Percentiles rank a stretch among this genome's conserved stretches.
Conservation (phyloP, 2,888 invertebrate species). For the Chrysolina haemoptera region DNA sequence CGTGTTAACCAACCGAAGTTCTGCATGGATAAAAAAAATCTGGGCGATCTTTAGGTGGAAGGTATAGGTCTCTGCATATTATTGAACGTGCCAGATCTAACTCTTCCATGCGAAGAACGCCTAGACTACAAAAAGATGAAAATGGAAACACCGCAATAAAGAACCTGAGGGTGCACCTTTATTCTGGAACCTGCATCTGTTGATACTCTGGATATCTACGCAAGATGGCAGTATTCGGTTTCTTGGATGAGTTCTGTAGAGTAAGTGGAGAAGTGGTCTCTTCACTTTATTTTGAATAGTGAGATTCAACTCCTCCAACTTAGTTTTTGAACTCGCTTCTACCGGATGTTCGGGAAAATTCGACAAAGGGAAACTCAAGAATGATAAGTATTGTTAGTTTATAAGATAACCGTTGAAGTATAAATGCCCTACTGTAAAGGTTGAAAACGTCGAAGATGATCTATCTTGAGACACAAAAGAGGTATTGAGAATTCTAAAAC, state of each 20-base stretch:
- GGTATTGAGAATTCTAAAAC: no score
- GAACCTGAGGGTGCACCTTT: no score
- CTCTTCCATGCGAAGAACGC: conserved; percentile 63
- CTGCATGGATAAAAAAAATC: background rate
- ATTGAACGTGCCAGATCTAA: conserved; percentile 62
- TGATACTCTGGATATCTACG: no score
- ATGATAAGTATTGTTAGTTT: no score
- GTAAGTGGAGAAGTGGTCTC: conserved; percentile 70
- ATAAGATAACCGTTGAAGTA: no score
- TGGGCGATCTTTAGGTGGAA: conserved; percentile 60
- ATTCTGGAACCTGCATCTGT: no score
- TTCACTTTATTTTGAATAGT: conserved; percentile 66
- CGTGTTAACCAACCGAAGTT: background rate
- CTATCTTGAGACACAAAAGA: no score
- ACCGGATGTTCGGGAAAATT: background rate
- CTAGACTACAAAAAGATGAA: conserved; percentile 17
- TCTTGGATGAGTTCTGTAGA: conserved; percentile 55
- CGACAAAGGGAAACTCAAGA: background rate
- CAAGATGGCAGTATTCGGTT: background rate
- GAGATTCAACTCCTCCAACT: conserved; percentile 70
- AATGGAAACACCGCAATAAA: background rate
- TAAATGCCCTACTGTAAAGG: no score
- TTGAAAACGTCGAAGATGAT: no score
- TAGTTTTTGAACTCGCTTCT: conserved; percentile 59
- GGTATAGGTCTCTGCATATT: conserved; percentile 60